Evolutionary conservation across 2,888 invertebrate genomes (phyloP).

Genomic region (Lycophotia porphyrea): DNA sequence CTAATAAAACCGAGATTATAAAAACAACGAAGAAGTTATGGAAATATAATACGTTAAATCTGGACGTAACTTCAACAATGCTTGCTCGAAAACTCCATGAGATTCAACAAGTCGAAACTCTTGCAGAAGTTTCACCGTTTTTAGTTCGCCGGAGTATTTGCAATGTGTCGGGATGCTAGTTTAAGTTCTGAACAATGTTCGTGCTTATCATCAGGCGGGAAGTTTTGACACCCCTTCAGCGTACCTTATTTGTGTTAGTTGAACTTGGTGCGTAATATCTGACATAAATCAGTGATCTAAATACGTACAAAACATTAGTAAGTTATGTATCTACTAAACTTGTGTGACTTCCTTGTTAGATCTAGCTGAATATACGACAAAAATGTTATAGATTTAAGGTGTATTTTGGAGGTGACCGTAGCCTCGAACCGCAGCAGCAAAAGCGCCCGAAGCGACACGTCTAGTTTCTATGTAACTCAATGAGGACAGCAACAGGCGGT

Average conservation of each 20-base stretch:
- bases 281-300: constrained; percentile 26
- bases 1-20: too few species aligned
- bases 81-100: constrained; percentile 21
- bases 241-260: constrained; percentile 22
- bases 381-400: neutral
- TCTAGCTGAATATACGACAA: neutral
- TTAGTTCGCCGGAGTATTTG: constrained; percentile 50
- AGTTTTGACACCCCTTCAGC: constrained; percentile 54
- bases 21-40: neutral
- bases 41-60: constrained; percentile 31
- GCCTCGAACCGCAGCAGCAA: neutral
- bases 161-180: constrained; percentile 42
- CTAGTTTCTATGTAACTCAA: neutral
- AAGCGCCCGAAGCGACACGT: neutral
- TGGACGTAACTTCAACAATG: constrained; percentile 33
- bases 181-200: constrained; percentile 57
- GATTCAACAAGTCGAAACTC: constrained; percentile 56
- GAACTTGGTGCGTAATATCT: constrained; percentile 29
- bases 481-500: neutral
- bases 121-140: constrained; percentile 44
- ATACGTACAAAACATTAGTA: constrained; percentile 24
- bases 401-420: neutral
- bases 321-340: constrained; percentile 6
- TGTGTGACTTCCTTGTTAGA: neutral
- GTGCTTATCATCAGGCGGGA: constrained; percentile 51